Base-by-base conservation (phyloP, 1,140 invertebrate genomes). In the Diorhabda sublineata region DNA sequence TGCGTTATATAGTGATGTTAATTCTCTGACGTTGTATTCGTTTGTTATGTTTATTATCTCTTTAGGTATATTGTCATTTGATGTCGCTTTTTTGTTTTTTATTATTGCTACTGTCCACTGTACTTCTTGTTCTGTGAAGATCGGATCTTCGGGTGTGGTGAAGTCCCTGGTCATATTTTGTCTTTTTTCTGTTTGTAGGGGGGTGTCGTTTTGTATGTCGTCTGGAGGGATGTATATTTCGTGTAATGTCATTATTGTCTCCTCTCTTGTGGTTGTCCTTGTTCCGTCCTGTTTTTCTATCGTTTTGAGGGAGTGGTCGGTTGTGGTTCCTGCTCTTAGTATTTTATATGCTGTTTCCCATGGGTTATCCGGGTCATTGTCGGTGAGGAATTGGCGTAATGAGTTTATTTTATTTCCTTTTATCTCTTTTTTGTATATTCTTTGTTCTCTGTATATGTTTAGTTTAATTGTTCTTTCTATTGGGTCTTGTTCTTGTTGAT, bases 41-140 rank as follows among this genome's bases (percentile, higher is more conserved):
- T 44, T 6, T 62, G 6, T 62, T 62, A 41, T 6, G 9, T 8
- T 41, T 7, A 9, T 52, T 52, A 52, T 52, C 8, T 52, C 45
- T 52, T 52, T 52, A 6, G 45, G 6, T 44, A 62, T 4, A 41
- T 42, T 5, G 61, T 62, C 42, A 5, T 5, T 6, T 5, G 61
- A 5, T 62, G 61, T 41, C n/a, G 61, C 61, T 44, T 62, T 62
- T 9, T 45, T 45, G 42, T 11, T 62, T 52, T 42, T 60, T 2
- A 60, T 60, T 5, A 7, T 6, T 42, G 42, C 11, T 5, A 62
- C 4, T 2, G 1, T 9, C 7, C 11, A 7, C 4, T 8, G 4
- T 44, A 62, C 5, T 5, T 62, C 42, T 59, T 59, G 58, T 41
- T 11, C 26, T 59, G 58, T 5, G 58, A 8, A 26, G 26, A 26